These are phyloP conservation scores for Monodelphis domestica DNA, from an alignment of 2,797 vertebrate species.

Conservation along the genomic window DNA sequence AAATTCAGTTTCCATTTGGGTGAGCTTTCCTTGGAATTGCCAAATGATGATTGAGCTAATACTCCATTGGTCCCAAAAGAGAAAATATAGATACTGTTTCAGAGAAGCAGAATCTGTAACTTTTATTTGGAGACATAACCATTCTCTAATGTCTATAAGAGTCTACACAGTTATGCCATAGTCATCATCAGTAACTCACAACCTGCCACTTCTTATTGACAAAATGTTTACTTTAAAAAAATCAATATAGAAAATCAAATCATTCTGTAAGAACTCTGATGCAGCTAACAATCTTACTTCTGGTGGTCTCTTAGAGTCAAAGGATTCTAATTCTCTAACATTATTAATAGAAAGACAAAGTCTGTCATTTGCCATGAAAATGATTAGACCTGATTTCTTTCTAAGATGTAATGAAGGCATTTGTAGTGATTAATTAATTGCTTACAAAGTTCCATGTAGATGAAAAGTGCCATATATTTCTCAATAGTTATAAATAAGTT, in stretches of 20 bases:
- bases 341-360: background rate
- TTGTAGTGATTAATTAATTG: constrained; percentile 51
- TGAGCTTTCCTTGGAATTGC: background rate
- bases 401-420: constrained; percentile 27
- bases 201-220: background rate
- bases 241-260: constrained; percentile 27
- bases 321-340: background rate
- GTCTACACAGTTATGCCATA: background rate
- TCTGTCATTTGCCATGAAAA: background rate
- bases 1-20: background rate
- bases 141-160: background rate
- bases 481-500: constrained; percentile 9
- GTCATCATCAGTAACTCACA: constrained; percentile 2
- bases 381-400: constrained; percentile 11
- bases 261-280: constrained; percentile 14
- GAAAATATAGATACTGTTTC: background rate
- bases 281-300: constrained; percentile 17
- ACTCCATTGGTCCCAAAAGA: constrained; percentile 30
- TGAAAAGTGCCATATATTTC: constrained; percentile 30
- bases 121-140: constrained; percentile 10
- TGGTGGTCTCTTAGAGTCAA: background rate
- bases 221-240: constrained; percentile 33
- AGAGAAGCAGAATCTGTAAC: constrained; percentile 46
- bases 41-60: background rate
- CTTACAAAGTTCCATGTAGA: constrained; percentile 44